Percentiles rank a stretch among this genome's conserved stretches.
Evolutionary conservation across 2,797 vertebrate genomes (phyloP).

Genomic region (Leptatherina wallacei): DNA sequence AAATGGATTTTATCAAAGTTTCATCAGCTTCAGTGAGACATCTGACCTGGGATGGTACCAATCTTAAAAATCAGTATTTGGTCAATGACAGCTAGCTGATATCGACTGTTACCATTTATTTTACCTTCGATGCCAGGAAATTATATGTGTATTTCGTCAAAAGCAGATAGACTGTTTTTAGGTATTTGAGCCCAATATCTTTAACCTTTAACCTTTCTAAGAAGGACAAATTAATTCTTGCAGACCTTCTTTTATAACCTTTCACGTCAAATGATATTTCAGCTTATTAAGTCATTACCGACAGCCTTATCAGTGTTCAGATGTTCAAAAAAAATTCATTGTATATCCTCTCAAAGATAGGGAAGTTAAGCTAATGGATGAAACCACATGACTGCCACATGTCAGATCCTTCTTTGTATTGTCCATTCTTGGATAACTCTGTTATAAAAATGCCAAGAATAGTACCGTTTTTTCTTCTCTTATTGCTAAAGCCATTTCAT

Average conservation of each 20-base stretch:
- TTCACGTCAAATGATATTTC: neutral
- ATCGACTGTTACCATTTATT: no score
- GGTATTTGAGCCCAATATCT: no score
- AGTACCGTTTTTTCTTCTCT: no score
- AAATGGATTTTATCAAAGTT: no score
- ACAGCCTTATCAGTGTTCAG: neutral
- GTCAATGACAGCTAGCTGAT: no score
- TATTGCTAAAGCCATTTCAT: neutral
- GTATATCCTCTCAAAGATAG: neutral
- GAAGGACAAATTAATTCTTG: neutral
- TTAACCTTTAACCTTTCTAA: no score
- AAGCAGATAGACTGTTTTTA: no score
- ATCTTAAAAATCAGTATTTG: no score
- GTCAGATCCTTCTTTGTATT: neutral
- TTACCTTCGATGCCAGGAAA: no score
- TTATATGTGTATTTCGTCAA: no score
- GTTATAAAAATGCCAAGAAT: neutral
- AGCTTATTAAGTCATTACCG: neutral
- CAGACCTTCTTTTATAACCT: neutral
- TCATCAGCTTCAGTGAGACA: no score
- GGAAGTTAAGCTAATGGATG: neutral
- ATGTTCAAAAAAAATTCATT: neutral
- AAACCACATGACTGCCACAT: neutral
- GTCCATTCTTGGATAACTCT: neutral
- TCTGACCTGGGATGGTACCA: no score